Evolutionary conservation across 2,888 invertebrate genomes (phyloP).

Genomic region (Endomychus coccineus): DNA sequence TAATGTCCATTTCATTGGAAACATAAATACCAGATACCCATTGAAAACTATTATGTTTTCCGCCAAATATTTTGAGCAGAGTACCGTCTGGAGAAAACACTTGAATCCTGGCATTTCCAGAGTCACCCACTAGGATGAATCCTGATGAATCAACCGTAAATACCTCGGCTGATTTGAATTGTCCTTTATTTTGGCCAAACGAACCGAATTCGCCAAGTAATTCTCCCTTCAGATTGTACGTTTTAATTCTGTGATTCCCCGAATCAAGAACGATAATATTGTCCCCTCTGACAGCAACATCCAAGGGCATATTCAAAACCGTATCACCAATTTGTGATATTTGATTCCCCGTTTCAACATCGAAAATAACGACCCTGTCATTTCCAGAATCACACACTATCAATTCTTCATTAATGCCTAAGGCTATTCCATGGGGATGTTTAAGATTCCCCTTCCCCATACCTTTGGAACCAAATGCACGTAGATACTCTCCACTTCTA

Average conservation of each 20-base stretch:
- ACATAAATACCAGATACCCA: conserved; percentile 65
- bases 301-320: conserved; percentile 61
- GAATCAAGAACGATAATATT: conserved; percentile 56
- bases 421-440: conserved; percentile 67
- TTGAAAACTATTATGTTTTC: conserved; percentile 43
- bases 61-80: conserved; percentile 59
- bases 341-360: conserved; percentile 53
- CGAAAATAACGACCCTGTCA: conserved; percentile 56
- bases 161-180: conserved; percentile 67
- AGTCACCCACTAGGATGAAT: conserved; percentile 70
- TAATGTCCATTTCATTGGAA: conserved; percentile 53
- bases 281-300: conserved; percentile 55
- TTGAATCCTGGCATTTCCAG: conserved; percentile 69
- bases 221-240: conserved; percentile 49
- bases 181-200: conserved; percentile 58
- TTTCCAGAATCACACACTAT: conserved; percentile 75
- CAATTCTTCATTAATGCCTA: conserved; percentile 50
- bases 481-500: conserved; percentile 52
- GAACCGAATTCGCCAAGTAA: conserved; percentile 58
- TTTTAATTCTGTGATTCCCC: conserved; percentile 63
- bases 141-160: conserved; percentile 64
- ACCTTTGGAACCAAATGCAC: conserved; percentile 59
- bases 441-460: conserved; percentile 55
- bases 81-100: conserved; percentile 66
- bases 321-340: conserved; percentile 52